These are phyloP conservation scores for Nautilus pompilius DNA, from an alignment of 1,140 invertebrate genomes.

Conservation along the genomic window DNA sequence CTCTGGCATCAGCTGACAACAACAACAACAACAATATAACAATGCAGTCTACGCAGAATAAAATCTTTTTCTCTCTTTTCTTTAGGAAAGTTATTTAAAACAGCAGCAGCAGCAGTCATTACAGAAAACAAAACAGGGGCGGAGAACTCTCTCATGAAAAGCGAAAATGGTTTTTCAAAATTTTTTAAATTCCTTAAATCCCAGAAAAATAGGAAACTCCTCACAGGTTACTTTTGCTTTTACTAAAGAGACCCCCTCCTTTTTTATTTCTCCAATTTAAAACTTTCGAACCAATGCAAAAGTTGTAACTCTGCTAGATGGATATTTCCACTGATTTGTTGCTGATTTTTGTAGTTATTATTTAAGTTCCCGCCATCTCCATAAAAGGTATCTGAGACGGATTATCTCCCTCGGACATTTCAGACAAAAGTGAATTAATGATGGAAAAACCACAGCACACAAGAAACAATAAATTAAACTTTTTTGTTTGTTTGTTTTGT, in stretches of 20 bases:
- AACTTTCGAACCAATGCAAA: too few species aligned
- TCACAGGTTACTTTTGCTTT: too few species aligned
- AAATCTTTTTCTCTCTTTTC: not conserved
- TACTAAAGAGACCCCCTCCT: too few species aligned
- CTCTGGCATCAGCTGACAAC: conserved; percentile 68
- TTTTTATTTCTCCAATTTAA: too few species aligned
- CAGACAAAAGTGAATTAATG: not conserved
- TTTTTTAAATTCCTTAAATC: too few species aligned
- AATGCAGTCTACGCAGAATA: not conserved
- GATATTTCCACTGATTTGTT: too few species aligned
- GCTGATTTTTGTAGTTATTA: too few species aligned
- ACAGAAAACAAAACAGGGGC: not conserved
- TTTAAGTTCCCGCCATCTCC: too few species aligned
- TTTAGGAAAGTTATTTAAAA: not conserved
- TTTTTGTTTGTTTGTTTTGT: not conserved
- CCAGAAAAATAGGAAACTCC: too few species aligned
- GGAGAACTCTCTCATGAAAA: not conserved
- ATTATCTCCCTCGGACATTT: not conserved
- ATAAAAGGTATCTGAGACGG: not conserved
- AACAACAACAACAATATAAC: not conserved
- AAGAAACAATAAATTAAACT: not conserved
- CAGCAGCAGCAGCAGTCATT: not conserved
- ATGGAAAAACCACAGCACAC: not conserved
- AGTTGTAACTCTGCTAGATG: too few species aligned
- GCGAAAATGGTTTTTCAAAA: not conserved